Percentiles rank a stretch among this genome's conserved stretches.
These are phyloP conservation scores for Sternarchorhynchus goeldii DNA, from an alignment of 2,797 vertebrate species.

Conservation along the genomic window DNA sequence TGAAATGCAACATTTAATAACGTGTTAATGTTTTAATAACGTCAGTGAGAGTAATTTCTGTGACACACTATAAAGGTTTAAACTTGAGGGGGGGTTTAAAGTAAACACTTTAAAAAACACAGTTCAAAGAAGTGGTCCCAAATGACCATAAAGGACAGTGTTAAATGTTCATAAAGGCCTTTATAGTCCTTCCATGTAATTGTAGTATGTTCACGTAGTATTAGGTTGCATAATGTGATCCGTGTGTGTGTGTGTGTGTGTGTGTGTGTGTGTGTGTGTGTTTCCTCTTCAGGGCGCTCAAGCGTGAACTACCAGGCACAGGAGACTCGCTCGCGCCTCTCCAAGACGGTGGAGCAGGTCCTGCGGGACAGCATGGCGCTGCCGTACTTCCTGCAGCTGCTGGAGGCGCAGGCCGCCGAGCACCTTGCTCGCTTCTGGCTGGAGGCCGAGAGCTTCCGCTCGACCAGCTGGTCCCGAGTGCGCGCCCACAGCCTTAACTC, in stretches of 20 bases:
- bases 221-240: neutral
- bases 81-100: no score
- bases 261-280: neutral
- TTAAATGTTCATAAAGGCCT: no score
- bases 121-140: no score
- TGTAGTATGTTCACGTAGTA: neutral
- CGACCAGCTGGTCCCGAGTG: conserved; percentile 93
- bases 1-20: no score
- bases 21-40: no score
- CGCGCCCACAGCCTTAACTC: conserved; percentile 95
- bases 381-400: conserved; percentile 93
- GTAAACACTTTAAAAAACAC: no score
- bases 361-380: conserved; percentile 86
- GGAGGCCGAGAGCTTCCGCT: conserved; percentile 94
- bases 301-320: conserved; percentile 93
- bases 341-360: conserved; percentile 94
- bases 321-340: conserved; percentile 94
- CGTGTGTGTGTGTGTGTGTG: no score
- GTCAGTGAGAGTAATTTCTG: no score
- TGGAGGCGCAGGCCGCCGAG: conserved; percentile 87
- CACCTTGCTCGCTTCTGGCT: conserved; percentile 95
- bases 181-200: no score
- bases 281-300: conserved; percentile 84
- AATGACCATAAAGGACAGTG: no score
- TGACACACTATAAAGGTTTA: no score